These are phyloP conservation scores for Caenorhabditis inopinata DNA, from an alignment of 1,140 invertebrate genomes.

Conservation along the genomic window DNA sequence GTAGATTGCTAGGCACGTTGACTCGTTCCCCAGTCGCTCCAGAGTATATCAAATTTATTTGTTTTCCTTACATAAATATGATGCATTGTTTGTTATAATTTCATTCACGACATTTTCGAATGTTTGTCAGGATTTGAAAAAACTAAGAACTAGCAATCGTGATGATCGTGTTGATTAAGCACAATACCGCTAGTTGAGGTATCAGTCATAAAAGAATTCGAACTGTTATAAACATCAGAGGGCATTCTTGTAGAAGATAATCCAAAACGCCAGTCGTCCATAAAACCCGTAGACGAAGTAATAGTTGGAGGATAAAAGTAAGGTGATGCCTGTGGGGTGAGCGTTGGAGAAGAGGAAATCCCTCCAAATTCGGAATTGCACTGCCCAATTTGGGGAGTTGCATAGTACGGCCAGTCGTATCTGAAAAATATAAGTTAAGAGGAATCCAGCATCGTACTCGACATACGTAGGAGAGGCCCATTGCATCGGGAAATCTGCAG, in stretches of 20 bases:
- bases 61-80: not conserved
- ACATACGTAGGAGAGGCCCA: not conserved
- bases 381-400: not conserved
- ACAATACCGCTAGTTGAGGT: not conserved
- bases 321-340: not conserved
- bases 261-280: slow-evolving; percentile 18
- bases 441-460: no score
- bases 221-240: not conserved
- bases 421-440: not conserved
- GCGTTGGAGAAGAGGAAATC: not conserved
- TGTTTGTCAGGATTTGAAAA: not conserved
- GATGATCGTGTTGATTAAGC: not conserved
- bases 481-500: slow-evolving; percentile 3
- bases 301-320: not conserved
- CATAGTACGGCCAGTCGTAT: not conserved
- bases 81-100: not conserved
- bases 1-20: slow-evolving; percentile 30
- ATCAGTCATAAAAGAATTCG: not conserved
- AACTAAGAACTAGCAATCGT: not conserved
- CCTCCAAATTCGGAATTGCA: not conserved
- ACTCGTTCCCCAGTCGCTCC: not conserved
- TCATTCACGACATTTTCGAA: not conserved
- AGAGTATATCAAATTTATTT: not conserved
- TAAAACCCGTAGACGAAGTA: not conserved
- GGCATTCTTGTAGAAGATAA: not conserved